Percentiles rank a stretch among this genome's conserved stretches.
Conservation (phyloP, 2,888 invertebrate genomes). For the Thelaira solivaga region DNA sequence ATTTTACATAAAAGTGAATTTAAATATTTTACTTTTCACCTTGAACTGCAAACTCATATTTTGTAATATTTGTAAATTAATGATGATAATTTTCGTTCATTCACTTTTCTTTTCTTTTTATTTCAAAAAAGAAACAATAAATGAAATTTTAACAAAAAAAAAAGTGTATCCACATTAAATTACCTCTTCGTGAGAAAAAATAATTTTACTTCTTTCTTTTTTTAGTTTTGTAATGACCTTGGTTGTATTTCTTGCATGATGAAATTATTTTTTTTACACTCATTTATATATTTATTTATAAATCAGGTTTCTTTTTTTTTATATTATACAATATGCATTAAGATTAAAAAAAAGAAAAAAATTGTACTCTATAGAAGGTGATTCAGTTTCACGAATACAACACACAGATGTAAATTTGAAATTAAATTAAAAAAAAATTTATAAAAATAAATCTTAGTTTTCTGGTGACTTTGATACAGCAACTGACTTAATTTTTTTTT, state of each 20-base stretch:
- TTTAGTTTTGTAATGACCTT: conserved; percentile 56
- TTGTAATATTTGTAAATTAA: too few relatives aligned
- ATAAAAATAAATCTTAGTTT: background rate
- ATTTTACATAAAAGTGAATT: too few relatives aligned
- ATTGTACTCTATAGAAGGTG: conserved; percentile 14
- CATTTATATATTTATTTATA: conserved; percentile 35
- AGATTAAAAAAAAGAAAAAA: too few relatives aligned
- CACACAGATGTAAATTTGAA: background rate
- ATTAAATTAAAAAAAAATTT: background rate
- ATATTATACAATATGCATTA: background rate
- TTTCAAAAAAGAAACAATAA: background rate
- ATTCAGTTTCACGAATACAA: background rate
- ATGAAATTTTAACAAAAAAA: background rate
- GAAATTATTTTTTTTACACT: conserved; percentile 52
- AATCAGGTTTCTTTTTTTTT: conserved; percentile 41
- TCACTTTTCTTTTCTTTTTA: conserved; percentile 1
- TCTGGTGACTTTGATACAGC: background rate
- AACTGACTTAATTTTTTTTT: background rate
- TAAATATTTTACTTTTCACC: too few relatives aligned
- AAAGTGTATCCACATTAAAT: background rate
- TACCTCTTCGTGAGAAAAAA: conserved; percentile 50
- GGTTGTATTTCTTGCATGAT: conserved; percentile 58
- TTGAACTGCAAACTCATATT: too few relatives aligned
- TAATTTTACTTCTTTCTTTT: conserved; percentile 43
- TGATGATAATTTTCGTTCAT: conserved; percentile 28